Evolutionary conservation across 2,797 vertebrate genomes (phyloP).

Genomic region (Betta splendens): DNA sequence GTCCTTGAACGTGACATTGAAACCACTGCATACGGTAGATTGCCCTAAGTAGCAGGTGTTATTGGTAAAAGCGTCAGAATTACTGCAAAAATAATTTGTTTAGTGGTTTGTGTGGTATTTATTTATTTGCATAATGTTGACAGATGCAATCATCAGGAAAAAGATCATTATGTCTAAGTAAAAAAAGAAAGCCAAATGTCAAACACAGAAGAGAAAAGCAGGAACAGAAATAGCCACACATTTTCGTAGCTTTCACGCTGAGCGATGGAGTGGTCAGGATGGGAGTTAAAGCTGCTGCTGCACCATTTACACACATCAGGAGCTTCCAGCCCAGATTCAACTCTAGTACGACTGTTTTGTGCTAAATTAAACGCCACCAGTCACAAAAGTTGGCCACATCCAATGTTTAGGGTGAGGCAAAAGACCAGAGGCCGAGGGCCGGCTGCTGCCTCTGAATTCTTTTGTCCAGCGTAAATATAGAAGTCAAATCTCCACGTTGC

Average conservation of each 20-base stretch:
- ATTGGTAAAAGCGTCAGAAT: background rate
- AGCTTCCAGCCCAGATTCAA: background rate
- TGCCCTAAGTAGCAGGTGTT: background rate
- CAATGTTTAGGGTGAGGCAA: no score
- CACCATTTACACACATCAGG: background rate
- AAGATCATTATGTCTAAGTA: background rate
- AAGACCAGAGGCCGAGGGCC: slow-evolving; percentile 11
- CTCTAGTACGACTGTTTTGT: no score
- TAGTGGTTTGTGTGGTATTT: background rate
- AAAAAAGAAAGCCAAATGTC: slow-evolving; percentile 6
- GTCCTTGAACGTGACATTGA: slow-evolving; percentile 39
- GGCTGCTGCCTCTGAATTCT: slow-evolving; percentile 12
- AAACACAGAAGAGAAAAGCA: slow-evolving; percentile 7
- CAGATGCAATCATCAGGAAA: background rate
- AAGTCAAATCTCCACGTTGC: slow-evolving; percentile 18
- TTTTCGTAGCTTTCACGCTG: slow-evolving; percentile 8
- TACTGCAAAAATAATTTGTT: background rate
- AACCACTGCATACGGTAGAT: slow-evolving; percentile 7
- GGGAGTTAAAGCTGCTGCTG: background rate
- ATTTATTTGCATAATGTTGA: slow-evolving; percentile 3
- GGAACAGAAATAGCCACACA: slow-evolving; percentile 33
- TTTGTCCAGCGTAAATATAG: slow-evolving; percentile 24
- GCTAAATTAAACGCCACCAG: no score
- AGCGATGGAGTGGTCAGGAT: slow-evolving; percentile 3
- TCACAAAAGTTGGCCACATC: no score